Conservation (phyloP, 2,888 invertebrate species). For the Parnassius glacialis region DNA sequence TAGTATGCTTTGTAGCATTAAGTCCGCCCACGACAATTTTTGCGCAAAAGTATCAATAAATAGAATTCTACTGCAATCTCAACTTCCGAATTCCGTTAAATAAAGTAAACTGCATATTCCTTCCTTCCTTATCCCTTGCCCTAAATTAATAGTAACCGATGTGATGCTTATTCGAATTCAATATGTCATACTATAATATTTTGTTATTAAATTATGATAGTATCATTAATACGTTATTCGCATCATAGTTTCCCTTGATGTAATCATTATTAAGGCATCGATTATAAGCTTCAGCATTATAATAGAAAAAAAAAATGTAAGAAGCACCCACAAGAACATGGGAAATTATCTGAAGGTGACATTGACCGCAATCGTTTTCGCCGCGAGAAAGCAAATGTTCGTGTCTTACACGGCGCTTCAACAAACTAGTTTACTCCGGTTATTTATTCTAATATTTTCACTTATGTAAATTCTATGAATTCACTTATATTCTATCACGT, state of each 20-base stretch:
- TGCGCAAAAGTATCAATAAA: too few species aligned
- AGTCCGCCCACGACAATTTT: too few species aligned
- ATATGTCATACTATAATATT: too few species aligned
- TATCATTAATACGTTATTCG: neutral
- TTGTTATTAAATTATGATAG: neutral
- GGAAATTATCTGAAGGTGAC: conserved; percentile 32
- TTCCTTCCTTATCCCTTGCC: too few species aligned
- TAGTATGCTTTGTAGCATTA: too few species aligned
- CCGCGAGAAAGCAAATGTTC: conserved; percentile 57
- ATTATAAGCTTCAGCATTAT: conserved; percentile 3
- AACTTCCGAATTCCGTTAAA: too few species aligned
- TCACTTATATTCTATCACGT: conserved; percentile 44
- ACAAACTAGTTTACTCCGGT: conserved; percentile 52
- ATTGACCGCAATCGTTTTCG: conserved; percentile 43
- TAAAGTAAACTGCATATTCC: too few species aligned
- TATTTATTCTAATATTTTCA: conserved; percentile 69
- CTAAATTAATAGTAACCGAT: too few species aligned
- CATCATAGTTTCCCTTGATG: too few species aligned
- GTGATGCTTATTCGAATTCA: too few species aligned
- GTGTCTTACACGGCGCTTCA: conserved; percentile 29
- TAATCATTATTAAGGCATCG: too few species aligned
- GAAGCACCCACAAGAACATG: conserved; percentile 14
- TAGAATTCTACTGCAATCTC: too few species aligned
- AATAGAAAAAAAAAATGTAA: conserved; percentile 24
- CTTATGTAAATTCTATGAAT: conserved; percentile 70